Percentiles rank a stretch among this genome's conserved stretches.
phyloP scores from a whole-genome alignment of 2,113 vertebrate genomes.

The Mormyrus lacerda region DNA sequence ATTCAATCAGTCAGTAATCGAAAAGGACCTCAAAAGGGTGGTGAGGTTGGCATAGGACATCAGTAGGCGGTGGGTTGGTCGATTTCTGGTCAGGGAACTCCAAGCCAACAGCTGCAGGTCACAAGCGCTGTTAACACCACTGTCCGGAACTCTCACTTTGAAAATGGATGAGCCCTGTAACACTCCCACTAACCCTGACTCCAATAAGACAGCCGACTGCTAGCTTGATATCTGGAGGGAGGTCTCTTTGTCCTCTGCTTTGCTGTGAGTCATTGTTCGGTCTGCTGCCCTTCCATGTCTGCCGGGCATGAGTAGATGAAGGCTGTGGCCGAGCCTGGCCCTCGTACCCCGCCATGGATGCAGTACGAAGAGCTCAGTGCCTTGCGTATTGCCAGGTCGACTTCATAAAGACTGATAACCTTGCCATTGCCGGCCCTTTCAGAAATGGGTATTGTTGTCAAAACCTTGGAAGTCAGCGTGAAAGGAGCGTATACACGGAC shows the following conservation, averaged over 20 bases:
- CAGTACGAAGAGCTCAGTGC: not conserved
- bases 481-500: not conserved
- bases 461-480: not conserved
- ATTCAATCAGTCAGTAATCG: not conserved
- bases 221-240: not conserved
- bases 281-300: not conserved
- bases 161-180: not conserved
- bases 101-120: not conserved
- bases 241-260: not conserved
- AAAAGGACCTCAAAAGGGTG: not conserved
- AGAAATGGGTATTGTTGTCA: not conserved
- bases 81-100: not conserved
- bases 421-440: constrained; percentile 18
- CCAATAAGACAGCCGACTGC: not conserved
- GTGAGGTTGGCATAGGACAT: not conserved
- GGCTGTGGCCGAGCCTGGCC: not conserved
- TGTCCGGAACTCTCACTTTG: not conserved
- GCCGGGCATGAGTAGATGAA: not conserved
- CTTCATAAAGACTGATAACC: constrained; percentile 6
- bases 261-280: not conserved
- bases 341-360: not conserved
- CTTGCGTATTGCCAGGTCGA: constrained; percentile 12
- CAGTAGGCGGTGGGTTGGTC: not conserved
- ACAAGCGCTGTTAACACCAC: not conserved
- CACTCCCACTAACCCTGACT: not conserved